phyloP scores from a whole-genome alignment of 2,888 invertebrate species.

The Apodemia hepburni region DNA sequence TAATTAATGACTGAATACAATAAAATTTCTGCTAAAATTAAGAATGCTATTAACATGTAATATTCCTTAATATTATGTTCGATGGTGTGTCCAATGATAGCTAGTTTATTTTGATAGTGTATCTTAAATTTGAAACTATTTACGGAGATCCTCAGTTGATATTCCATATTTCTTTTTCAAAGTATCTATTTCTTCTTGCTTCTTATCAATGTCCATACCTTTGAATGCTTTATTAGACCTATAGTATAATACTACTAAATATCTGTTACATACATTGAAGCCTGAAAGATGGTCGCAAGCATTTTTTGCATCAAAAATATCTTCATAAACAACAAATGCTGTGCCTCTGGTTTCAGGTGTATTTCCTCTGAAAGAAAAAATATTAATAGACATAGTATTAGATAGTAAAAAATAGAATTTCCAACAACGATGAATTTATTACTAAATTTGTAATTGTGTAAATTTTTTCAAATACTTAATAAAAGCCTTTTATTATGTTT shows the following conservation, averaged over 20 bases:
- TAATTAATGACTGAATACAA: no score
- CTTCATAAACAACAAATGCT: conserved; percentile 99
- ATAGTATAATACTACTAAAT: conserved; percentile 99
- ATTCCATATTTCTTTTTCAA: conserved; percentile 97
- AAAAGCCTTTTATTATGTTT: no score
- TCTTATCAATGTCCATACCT: conserved; percentile 96
- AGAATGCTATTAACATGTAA: no score
- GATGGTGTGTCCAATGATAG: no score
- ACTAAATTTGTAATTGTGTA: no score
- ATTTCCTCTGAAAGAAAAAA: conserved; percentile 87
- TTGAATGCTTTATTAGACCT: conserved; percentile 98
- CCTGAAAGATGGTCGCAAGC: conserved; percentile 99
- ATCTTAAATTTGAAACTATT: conserved; percentile 43
- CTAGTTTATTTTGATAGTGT: not conserved
- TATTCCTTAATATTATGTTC: no score
- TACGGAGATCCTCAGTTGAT: conserved; percentile 74
- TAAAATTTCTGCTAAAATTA: no score
- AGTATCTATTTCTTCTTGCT: conserved; percentile 96
- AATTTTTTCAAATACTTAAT: no score
- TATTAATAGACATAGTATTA: not conserved
- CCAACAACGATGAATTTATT: no score
- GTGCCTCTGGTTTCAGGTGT: conserved; percentile 99
- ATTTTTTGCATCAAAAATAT: conserved; percentile 99
- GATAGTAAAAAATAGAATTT: no score
- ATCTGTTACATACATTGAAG: conserved; percentile 99